phyloP scores from a whole-genome alignment of 2,113 vertebrate genomes.

The Lepus americanus region DNA sequence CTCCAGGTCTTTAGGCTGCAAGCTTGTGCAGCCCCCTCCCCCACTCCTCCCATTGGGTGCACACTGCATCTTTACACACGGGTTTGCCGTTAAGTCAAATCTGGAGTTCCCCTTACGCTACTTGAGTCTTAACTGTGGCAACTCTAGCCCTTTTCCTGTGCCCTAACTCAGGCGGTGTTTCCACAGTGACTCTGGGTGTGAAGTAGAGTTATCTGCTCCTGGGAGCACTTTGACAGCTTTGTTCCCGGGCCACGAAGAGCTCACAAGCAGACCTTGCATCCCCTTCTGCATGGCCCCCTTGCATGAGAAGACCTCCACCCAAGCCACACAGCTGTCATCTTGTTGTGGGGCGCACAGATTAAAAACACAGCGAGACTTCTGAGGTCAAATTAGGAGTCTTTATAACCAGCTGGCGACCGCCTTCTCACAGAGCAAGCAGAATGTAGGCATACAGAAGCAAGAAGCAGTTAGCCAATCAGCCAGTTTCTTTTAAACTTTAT shows the following conservation, averaged over 20 bases:
- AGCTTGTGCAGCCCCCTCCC: no score
- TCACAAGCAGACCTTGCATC: background rate
- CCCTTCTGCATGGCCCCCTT: fast-evolving
- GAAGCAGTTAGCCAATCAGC: no score
- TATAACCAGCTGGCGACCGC: no score
- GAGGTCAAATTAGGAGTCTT: no score
- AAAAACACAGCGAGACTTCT: no score
- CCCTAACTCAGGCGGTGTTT: background rate
- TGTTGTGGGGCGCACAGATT: no score
- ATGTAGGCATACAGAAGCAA: no score
- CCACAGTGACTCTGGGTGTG: background rate
- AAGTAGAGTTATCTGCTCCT: background rate
- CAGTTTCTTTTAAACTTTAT: no score
- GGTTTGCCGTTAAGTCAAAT: background rate
- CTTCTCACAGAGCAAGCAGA: no score
- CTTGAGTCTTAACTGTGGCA: background rate
- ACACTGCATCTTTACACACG: fast-evolving
- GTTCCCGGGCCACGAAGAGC: background rate
- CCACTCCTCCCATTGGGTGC: background rate
- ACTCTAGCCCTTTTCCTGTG: background rate
- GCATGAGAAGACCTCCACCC: background rate
- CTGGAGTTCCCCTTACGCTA: background rate
- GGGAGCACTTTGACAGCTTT: background rate
- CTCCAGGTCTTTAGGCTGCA: no score
- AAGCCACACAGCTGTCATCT: no score